phyloP scores from a whole-genome alignment of 2,888 invertebrate species.

The Apamea sordens region DNA sequence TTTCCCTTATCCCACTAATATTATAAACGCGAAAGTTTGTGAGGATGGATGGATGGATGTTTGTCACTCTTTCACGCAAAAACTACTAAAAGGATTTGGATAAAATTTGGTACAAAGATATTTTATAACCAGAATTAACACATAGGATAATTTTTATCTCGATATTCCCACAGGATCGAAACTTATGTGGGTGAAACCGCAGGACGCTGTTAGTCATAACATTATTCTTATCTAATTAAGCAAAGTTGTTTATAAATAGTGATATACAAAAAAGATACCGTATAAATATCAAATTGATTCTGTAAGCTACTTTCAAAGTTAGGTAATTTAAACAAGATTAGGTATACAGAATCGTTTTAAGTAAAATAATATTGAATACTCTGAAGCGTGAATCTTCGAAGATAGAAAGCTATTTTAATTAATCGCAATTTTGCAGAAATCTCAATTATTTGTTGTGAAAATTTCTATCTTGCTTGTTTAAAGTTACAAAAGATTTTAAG shows the following conservation, averaged over 20 bases:
- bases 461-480: conserved; percentile 30
- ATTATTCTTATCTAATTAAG: background rate
- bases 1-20: background rate
- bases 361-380: conserved; percentile 54
- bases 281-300: conserved; percentile 44
- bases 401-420: conserved; percentile 59
- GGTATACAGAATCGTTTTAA: conserved; percentile 42
- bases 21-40: no score
- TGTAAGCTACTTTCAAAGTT: conserved; percentile 53
- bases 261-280: background rate
- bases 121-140: no score
- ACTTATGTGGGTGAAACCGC: no score
- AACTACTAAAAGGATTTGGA: no score
- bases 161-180: no score
- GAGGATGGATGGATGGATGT: no score
- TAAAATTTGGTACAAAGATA: no score
- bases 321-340: conserved; percentile 44
- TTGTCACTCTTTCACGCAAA: no score
- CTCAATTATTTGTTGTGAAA: conserved; percentile 57
- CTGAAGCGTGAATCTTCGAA: conserved; percentile 49
- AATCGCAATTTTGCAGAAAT: conserved; percentile 55
- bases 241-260: background rate
- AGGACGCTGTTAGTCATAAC: no score
- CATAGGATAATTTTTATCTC: no score
- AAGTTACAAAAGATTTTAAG: no score